Evolutionary conservation across 2,888 invertebrate species (phyloP).

Genomic region (Leptinotarsa tumamoca): DNA sequence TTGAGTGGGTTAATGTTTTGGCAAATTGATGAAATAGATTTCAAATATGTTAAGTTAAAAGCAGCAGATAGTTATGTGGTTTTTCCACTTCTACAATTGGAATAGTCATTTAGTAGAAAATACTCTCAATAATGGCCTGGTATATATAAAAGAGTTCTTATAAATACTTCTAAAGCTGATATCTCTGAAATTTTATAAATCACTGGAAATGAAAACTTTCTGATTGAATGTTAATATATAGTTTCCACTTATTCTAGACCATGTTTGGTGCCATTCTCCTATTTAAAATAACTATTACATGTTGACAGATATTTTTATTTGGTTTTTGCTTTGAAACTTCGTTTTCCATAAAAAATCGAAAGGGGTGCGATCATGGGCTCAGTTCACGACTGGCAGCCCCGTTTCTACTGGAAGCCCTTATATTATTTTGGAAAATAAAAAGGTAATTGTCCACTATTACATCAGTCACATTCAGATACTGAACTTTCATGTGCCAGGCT

Average conservation of each 20-base stretch:
- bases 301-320: not conserved
- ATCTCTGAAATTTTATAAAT: not conserved
- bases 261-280: not conserved
- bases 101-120: not conserved
- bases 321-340: conserved; percentile 27
- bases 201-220: not conserved
- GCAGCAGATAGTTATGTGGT: conserved; percentile 6
- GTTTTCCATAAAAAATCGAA: conserved; percentile 28
- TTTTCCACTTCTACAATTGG: conserved; percentile 23
- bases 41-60: conserved; percentile 20
- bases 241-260: not conserved
- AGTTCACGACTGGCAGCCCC: conserved; percentile 24
- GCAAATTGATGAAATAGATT: conserved; percentile 15
- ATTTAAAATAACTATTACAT: not conserved
- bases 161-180: not conserved
- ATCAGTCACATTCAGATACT: not conserved
- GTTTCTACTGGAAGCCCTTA: not conserved
- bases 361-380: conserved; percentile 17
- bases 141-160: not conserved
- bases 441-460: not conserved
- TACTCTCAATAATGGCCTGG: not conserved
- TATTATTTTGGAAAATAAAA: not conserved
- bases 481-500: not conserved
- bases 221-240: not conserved
- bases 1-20: conserved; percentile 16